Base-by-base conservation (phyloP, 1,140 invertebrate genomes). In the Drosophila kepulauana region DNA sequence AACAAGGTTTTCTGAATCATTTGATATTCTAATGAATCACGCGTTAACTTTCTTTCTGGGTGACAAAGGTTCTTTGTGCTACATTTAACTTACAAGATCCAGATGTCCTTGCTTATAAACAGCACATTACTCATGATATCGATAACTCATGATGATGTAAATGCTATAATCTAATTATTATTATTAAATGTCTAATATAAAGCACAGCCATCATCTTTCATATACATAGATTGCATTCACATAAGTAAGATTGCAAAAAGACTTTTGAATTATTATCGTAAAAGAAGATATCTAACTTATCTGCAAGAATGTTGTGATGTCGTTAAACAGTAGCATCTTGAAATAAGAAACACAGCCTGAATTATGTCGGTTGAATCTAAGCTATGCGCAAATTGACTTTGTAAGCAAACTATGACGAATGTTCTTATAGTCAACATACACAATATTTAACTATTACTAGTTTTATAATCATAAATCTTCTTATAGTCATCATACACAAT, bases 21-120 rank as follows among this genome's bases (percentile, higher is more conserved):
- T 43, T 43, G n/a, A 13, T 43, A 43, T 13, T 43, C 41, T 43
- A 43, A 43, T 43, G 41, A 43, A 43, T 43, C 41, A 43, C 35
- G 6, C 35, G 35, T 3, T 2, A 38, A 38, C 35, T 38, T 43
- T 43, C n/a, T 13, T 43, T 43, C 41, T 43, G 2, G 7, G 8
- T 10, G 7, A 38, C 35, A 38, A 38, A 38, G 35, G 10, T 10
- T 2, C 35, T 38, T 38, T 38, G 35, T 38, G 8, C 8, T 8
- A 7, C 35, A 38, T 38, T 38, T 10, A 43, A 13, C 11, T 43
- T 13, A 43, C n/a, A 43, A 4, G 13, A 43, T n/a, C 2, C 11
- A 4, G 41, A 13, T 13, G 13, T n/a, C 41, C n/a, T 13, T 43
- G 8, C 3, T 41, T 41, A 41, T n/a, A n/a, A n/a, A 8, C 8